phyloP scores from a whole-genome alignment of 2,888 invertebrate genomes.

The Eupithecia inturbata region DNA sequence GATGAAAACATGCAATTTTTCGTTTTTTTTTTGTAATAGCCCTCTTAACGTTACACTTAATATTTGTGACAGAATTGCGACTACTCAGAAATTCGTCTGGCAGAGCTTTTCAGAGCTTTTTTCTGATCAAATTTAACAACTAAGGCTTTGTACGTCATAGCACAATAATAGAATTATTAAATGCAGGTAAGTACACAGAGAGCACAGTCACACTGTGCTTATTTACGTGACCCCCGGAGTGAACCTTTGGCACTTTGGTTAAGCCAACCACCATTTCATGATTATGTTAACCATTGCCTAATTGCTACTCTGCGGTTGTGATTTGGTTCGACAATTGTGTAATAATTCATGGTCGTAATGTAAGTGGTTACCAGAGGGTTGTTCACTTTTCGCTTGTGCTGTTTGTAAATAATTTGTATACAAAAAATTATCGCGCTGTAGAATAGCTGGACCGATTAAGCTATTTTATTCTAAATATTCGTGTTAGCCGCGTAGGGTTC shows the following conservation, averaged over 20 bases:
- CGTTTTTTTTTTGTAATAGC: too few relatives aligned
- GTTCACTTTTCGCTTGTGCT: slow-evolving; percentile 1
- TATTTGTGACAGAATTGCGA: not conserved
- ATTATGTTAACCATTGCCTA: slow-evolving; percentile 19
- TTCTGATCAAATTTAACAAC: not conserved
- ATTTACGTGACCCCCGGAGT: not conserved
- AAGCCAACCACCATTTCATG: slow-evolving; percentile 5
- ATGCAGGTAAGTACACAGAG: not conserved
- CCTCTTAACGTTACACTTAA: not conserved
- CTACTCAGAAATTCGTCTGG: not conserved
- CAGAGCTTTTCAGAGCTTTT: not conserved
- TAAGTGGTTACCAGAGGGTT: slow-evolving; percentile 10
- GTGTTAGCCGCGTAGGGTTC: not conserved
- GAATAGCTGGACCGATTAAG: not conserved
- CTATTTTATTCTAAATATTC: not conserved
- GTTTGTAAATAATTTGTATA: not conserved
- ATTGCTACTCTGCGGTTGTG: slow-evolving; percentile 21
- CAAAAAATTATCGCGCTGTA: not conserved
- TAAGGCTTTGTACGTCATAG: not conserved
- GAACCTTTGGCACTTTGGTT: slow-evolving; percentile 10
- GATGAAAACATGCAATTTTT: too few relatives aligned
- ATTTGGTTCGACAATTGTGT: slow-evolving; percentile 24
- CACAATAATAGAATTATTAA: not conserved
- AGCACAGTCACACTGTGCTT: not conserved
- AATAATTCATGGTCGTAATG: slow-evolving; percentile 13